Conservation (phyloP, 2,888 invertebrate species). For the Stenolophus ochropezus region DNA sequence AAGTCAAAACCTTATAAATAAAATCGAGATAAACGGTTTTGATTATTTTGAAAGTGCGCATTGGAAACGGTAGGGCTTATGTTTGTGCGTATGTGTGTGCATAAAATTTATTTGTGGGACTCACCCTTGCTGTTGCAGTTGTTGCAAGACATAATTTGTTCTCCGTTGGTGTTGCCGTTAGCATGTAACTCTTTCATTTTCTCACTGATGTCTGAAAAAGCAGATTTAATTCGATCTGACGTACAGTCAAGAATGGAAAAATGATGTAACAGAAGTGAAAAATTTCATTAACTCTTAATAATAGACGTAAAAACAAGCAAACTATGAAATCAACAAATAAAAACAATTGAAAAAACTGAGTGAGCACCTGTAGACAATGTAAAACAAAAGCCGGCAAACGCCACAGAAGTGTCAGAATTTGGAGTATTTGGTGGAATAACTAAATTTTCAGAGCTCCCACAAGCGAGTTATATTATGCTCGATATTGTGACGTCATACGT, state of each 20-base stretch:
- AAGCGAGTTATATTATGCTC: slow-evolving; percentile 48
- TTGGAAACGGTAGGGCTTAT: not conserved
- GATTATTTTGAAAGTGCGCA: not conserved
- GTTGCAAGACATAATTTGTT: slow-evolving; percentile 63
- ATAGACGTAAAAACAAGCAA: slow-evolving; percentile 33
- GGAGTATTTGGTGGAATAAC: slow-evolving; percentile 48
- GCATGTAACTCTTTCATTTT: slow-evolving; percentile 65
- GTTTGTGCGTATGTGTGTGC: not conserved
- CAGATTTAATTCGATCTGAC: slow-evolving; percentile 29
- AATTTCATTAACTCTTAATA: slow-evolving; percentile 52
- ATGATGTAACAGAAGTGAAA: slow-evolving; percentile 52
- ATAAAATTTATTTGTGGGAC: not conserved
- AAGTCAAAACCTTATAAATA: no score
- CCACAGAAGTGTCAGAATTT: slow-evolving; percentile 41
- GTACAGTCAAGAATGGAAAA: slow-evolving; percentile 24
- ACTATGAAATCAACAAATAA: slow-evolving; percentile 33
- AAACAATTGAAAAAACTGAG: slow-evolving; percentile 36
- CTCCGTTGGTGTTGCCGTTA: slow-evolving; percentile 62
- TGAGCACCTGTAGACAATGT: slow-evolving; percentile 20
- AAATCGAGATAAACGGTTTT: not conserved
- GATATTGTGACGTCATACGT: slow-evolving; percentile 52
- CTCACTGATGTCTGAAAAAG: slow-evolving; percentile 44
- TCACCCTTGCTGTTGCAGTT: slow-evolving; percentile 61
- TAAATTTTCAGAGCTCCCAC: slow-evolving; percentile 50
- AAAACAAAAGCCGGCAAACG: slow-evolving; percentile 45